Conservation (phyloP, 1,140 invertebrate species). For the Hycleus cichorii region DNA sequence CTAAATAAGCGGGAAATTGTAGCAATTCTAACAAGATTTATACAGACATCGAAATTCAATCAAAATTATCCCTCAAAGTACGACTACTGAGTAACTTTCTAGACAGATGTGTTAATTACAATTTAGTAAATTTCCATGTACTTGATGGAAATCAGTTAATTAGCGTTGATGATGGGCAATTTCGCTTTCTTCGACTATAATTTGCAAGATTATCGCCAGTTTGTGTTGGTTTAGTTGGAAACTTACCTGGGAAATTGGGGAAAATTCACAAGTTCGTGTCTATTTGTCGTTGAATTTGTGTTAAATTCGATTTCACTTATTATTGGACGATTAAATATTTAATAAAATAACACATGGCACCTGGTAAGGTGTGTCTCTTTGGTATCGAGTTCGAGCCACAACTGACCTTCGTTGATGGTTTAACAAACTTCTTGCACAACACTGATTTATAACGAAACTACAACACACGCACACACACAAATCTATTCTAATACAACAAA, state of each 20-base stretch:
- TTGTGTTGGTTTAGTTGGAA: neutral
- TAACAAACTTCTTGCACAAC: constrained; percentile 11
- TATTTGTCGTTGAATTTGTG: neutral
- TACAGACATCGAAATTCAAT: no score
- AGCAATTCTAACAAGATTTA: no score
- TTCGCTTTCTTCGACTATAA: no score
- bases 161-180: no score
- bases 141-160: no score
- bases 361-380: constrained; percentile 2
- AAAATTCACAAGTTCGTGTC: neutral
- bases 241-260: neutral
- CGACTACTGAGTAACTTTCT: neutral
- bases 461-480: no score
- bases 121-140: neutral
- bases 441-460: constrained; percentile 5
- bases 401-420: constrained; percentile 6
- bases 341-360: constrained; percentile 11
- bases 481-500: no score
- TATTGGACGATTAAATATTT: neutral
- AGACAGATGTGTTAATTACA: neutral
- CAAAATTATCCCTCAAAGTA: neutral
- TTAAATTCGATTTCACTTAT: neutral
- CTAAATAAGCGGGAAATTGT: no score
- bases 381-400: constrained; percentile 5
- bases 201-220: no score